A percentile compares a stretch with the other conserved stretches of the same genome.
These are phyloP conservation scores for Tineola bisselliella DNA, from an alignment of 2,888 invertebrate species.

Conservation along the genomic window DNA sequence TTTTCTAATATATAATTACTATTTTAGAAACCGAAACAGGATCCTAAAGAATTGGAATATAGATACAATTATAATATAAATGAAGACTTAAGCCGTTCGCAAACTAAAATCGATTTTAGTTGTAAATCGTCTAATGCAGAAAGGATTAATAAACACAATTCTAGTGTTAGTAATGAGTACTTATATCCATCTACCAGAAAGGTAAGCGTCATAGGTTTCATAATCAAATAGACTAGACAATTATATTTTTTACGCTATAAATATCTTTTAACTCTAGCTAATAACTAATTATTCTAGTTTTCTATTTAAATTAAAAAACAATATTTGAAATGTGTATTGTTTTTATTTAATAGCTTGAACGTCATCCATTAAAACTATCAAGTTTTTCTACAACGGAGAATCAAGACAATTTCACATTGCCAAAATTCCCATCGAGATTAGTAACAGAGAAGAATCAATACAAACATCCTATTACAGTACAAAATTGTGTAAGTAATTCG, in stretches of 20 bases:
- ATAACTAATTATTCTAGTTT: no score
- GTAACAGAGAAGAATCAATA: slow-evolving; percentile 45
- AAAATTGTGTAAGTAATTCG: slow-evolving; percentile 30
- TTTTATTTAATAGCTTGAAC: slow-evolving; percentile 31
- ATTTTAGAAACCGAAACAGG: slow-evolving; percentile 22
- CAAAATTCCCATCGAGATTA: slow-evolving; percentile 28
- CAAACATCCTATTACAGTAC: slow-evolving; percentile 31
- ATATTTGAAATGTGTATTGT: no score
- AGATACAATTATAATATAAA: slow-evolving; percentile 36
- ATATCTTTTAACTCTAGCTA: no score
- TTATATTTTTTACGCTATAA: no score
- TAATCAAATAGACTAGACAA: not conserved
- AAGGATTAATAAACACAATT: slow-evolving; percentile 41
- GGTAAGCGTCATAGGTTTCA: slow-evolving; percentile 26
- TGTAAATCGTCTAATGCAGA: slow-evolving; percentile 33
- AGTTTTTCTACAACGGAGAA: slow-evolving; percentile 43
- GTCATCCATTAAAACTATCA: slow-evolving; percentile 31
- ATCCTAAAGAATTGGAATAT: slow-evolving; percentile 21
- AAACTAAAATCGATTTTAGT: slow-evolving; percentile 33
- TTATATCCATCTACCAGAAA: slow-evolving; percentile 37
- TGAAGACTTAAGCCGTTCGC: slow-evolving; percentile 34
- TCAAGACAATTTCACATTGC: slow-evolving; percentile 31
- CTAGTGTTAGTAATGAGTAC: slow-evolving; percentile 37
- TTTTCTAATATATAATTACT: not conserved
- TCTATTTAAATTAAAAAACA: no score